Conservation (phyloP, 2,888 invertebrate genomes). For the Unio delphinus region DNA sequence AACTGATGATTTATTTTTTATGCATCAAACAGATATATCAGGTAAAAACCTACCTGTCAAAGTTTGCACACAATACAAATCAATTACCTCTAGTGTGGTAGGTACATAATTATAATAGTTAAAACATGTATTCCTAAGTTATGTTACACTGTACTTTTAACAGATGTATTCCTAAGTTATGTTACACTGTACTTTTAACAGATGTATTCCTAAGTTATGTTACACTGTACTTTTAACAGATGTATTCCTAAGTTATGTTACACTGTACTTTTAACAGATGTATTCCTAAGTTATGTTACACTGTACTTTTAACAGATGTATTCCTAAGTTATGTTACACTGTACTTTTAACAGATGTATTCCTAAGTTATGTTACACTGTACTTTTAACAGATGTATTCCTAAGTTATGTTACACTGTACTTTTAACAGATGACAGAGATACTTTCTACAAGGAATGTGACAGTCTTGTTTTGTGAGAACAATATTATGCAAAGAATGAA, state of each 20-base stretch:
- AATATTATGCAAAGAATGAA: constrained; percentile 30
- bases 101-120: background rate
- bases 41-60: no score
- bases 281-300: background rate
- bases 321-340: background rate
- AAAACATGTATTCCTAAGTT: background rate
- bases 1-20: no score
- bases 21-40: no score
- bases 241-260: background rate
- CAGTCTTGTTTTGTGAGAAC: constrained; percentile 34
- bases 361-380: background rate
- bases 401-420: background rate
- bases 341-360: background rate
- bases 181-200: background rate
- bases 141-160: background rate
- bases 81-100: background rate
- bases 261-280: background rate
- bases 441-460: constrained; percentile 7
- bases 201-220: background rate
- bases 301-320: background rate
- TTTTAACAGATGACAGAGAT: background rate
- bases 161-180: background rate
- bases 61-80: no score
- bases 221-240: background rate
- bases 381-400: background rate